Evolutionary conservation across 2,797 vertebrate species (phyloP).

Genomic region (Artibeus lituratus): DNA sequence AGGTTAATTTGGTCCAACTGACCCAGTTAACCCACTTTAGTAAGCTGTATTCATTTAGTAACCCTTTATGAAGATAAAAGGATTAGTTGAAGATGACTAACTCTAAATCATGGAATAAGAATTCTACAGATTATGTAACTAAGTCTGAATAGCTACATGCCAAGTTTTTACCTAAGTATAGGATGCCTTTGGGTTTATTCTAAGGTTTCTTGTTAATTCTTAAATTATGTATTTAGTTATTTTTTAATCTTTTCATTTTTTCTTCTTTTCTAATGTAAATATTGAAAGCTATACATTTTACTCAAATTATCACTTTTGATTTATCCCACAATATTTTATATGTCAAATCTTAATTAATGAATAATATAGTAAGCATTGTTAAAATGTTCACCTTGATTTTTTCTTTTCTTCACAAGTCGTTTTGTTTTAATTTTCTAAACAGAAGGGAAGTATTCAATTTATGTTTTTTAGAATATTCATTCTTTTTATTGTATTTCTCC

Average conservation of each 20-base stretch:
- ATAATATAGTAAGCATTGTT: not conserved
- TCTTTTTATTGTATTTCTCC: too few relatives aligned
- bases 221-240: not conserved
- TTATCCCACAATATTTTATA: not conserved
- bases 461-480: not conserved
- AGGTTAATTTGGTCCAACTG: not conserved
- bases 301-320: not conserved
- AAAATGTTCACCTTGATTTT: not conserved
- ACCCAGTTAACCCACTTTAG: not conserved
- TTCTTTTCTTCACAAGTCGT: not conserved
- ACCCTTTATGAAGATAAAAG: not conserved
- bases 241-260: not conserved
- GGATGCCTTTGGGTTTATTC: not conserved
- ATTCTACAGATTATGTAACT: not conserved
- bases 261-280: not conserved
- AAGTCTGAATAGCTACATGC: not conserved
- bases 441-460: not conserved
- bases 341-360: not conserved
- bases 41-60: not conserved
- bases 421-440: conserved; percentile 3
- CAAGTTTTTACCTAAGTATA: not conserved
- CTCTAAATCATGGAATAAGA: not conserved
- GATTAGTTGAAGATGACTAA: not conserved
- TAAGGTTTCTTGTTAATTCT: conserved; percentile 8
- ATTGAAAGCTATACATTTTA: not conserved